phyloP scores from a whole-genome alignment of 2,888 invertebrate species.

The Cataglyphis cursor region DNA sequence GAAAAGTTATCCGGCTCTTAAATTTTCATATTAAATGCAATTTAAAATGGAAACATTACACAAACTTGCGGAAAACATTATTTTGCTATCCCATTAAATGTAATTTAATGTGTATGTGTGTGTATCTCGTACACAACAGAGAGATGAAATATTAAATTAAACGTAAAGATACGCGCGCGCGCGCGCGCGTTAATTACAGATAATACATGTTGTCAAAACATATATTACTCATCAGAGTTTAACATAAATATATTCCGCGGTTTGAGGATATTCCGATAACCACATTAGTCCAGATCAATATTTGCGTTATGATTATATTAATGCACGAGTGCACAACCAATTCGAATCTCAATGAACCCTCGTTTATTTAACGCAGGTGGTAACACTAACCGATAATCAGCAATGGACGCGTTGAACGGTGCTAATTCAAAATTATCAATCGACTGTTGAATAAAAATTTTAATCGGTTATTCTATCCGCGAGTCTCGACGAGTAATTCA shows the following conservation, averaged over 20 bases:
- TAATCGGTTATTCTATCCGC: not conserved
- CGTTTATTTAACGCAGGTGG: not conserved
- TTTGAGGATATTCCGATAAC: constrained; percentile 8
- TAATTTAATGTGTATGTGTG: not conserved
- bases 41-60: not conserved
- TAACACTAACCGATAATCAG: not conserved
- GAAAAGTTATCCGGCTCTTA: not conserved
- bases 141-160: not conserved
- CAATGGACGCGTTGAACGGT: not conserved
- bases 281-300: not conserved
- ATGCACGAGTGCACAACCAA: constrained; percentile 11
- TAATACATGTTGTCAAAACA: constrained; percentile 15
- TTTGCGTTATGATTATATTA: constrained; percentile 10
- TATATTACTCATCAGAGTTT: not conserved
- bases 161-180: not conserved
- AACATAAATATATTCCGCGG: not conserved
- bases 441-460: not conserved
- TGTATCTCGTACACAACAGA: not conserved
- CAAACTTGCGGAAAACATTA: not conserved
- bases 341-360: constrained; percentile 24
- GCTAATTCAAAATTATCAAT: not conserved
- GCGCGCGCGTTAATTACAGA: not conserved
- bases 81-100: not conserved
- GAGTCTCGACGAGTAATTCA: not conserved
- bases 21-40: not conserved